Evolutionary conservation across 1,140 invertebrate species (phyloP), one percentile per base, ranked within the genome.

Genomic region (Portunus trituberculatus): DNA sequence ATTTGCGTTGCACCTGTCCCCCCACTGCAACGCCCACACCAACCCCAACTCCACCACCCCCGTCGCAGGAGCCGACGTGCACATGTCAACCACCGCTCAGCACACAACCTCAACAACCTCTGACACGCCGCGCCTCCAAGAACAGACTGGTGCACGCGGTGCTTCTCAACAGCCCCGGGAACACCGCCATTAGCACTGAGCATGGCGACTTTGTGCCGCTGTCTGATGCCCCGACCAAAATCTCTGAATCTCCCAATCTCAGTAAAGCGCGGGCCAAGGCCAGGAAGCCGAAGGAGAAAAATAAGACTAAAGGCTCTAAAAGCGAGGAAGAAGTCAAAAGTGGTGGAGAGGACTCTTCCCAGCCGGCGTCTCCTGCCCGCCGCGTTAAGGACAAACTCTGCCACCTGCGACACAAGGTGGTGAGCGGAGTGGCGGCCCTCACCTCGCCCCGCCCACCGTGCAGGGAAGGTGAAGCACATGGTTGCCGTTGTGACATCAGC

Each of bases 171-270:
- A 92, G 87, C 59, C 94, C 94, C 20, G 94, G 94, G 83, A 95
- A 59, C 83, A 95, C 94, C 14, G 94, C 94, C 84, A 95, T 95
- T 52, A 95, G 94, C 86, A 95, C 94, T 28, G 91, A 95, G 31
- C 94, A 95, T 39, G 94, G 94, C 29, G 94, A 95, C 91, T 95
- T 95, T 29, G 94, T 95, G 14, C 45, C 91, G 84, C 94, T 95
- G 31, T 95, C 94, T 0, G 91, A 92, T 29, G 86, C 94, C 28
- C 89, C 90, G 3, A 84, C 28, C 32, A 95, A 95, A 82, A 95
- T 95, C 90, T 45, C 76, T 0, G 84, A 88, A 48, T 48, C 84
- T 16, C 32, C 67, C 14, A 28, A 48, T 29, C 32, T 28, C 29
- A 87, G 29, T 76, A 95, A 93, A 84, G 20, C 31, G n/a, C 83